phyloP scores from a whole-genome alignment of 2,888 invertebrate species.

The Cancer borealis region DNA sequence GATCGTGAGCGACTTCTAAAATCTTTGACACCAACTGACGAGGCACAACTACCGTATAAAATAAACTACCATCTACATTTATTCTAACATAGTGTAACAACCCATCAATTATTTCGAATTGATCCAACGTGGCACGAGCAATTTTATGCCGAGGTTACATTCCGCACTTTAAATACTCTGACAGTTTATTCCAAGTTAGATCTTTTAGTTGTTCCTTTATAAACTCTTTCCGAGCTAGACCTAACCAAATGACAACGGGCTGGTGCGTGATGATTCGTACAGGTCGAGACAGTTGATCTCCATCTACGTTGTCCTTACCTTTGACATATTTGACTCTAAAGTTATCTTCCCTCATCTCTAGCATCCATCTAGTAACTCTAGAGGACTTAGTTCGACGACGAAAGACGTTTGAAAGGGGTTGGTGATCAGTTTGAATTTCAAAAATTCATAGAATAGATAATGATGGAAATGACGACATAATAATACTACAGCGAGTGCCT shows the following conservation, averaged over 20 bases:
- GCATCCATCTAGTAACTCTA: background rate
- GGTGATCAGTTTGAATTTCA: background rate
- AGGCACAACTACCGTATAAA: too few relatives aligned
- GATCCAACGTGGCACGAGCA: background rate
- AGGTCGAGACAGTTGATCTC: background rate
- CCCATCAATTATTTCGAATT: background rate
- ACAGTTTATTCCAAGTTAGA: too few relatives aligned
- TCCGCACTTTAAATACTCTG: background rate
- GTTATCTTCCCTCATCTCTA: slow-evolving; percentile 36
- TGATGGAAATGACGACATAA: background rate
- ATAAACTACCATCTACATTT: slow-evolving; percentile 15
- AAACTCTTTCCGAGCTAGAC: too few relatives aligned
- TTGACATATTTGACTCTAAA: background rate
- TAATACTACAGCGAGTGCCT: background rate
- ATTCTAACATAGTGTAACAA: background rate
- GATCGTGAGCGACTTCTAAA: too few relatives aligned
- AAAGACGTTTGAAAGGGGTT: background rate
- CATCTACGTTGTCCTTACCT: background rate
- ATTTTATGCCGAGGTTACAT: background rate
- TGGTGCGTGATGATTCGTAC: background rate
- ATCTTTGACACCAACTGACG: too few relatives aligned
- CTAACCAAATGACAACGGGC: too few relatives aligned
- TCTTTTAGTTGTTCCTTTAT: too few relatives aligned
- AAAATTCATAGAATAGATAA: background rate
- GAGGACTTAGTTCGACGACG: background rate